A percentile compares a stretch with the other conserved stretches of the same genome.
Conservation (phyloP, 1,140 invertebrate species). For the Drosophila busckii region DNA sequence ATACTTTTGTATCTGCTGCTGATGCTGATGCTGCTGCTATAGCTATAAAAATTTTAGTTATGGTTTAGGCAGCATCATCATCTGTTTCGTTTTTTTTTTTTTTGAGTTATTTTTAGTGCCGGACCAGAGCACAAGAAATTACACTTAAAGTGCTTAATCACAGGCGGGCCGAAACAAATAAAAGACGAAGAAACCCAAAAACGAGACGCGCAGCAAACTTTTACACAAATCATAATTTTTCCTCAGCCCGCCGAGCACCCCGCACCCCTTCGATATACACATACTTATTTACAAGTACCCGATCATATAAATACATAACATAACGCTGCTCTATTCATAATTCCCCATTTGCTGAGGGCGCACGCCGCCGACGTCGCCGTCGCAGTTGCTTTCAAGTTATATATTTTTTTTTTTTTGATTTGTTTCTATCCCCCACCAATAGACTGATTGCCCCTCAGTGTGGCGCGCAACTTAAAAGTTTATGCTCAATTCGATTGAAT, state of each 20-base stretch:
- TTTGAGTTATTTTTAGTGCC: slow-evolving; percentile 59
- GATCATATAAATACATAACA: not conserved
- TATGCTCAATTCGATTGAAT: slow-evolving; percentile 24
- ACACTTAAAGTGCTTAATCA: slow-evolving; percentile 76
- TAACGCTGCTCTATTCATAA: slow-evolving; percentile 10
- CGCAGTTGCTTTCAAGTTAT: too few relatives aligned
- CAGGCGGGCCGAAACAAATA: slow-evolving; percentile 30
- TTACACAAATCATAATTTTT: slow-evolving; percentile 71
- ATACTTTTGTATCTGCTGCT: slow-evolving; percentile 10
- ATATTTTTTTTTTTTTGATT: slow-evolving; percentile 38
- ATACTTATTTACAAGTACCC: not conserved
- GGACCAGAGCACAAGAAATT: slow-evolving; percentile 40
- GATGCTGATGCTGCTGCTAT: too few relatives aligned
- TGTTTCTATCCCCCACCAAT: slow-evolving; percentile 1
- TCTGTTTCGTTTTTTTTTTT: slow-evolving; percentile 11
- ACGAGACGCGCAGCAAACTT: slow-evolving; percentile 36
- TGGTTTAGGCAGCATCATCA: slow-evolving; percentile 53
- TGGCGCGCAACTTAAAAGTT: too few relatives aligned
- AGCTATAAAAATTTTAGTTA: slow-evolving; percentile 71
- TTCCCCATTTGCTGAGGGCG: slow-evolving; percentile 14
- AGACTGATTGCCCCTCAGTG: too few relatives aligned
- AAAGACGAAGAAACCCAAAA: slow-evolving; percentile 23
- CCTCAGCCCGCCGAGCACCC: too few relatives aligned
- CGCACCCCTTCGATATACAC: too few relatives aligned
- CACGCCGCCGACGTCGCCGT: too few relatives aligned